phyloP scores from a whole-genome alignment of 2,113 vertebrate genomes.

The Lepus europaeus region DNA sequence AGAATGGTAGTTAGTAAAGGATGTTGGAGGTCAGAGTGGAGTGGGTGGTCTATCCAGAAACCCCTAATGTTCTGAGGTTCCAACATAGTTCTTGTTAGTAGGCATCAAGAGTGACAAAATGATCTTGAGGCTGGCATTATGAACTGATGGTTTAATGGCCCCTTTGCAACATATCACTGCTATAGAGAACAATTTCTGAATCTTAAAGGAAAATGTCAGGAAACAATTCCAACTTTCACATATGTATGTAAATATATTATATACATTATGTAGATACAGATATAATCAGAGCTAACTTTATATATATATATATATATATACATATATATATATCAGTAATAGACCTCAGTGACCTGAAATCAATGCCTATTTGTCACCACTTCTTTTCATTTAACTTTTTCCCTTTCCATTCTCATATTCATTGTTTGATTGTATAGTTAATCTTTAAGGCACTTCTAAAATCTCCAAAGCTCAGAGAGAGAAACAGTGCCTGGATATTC shows the following conservation, averaged over 20 bases:
- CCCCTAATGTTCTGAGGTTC: not conserved
- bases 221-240: not conserved
- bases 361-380: not conserved
- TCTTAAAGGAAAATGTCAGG: not conserved
- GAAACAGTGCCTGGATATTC: no score
- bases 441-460: not conserved
- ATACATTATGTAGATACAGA: no score
- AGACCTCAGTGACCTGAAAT: slow-evolving; percentile 52
- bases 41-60: not conserved
- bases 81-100: not conserved
- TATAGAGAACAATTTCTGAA: not conserved
- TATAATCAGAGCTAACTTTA: not conserved
- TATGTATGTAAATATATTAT: no score
- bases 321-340: not conserved
- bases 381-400: slow-evolving; percentile 49
- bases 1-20: not conserved
- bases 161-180: no score
- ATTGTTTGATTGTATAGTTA: slow-evolving; percentile 26
- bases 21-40: not conserved
- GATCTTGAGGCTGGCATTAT: no score
- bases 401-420: not conserved
- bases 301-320: no score
- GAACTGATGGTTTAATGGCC: no score
- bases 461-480: no score
- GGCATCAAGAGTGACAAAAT: not conserved